Conservation (phyloP, 2,888 invertebrate genomes). For the Dastarcus helophoroides region DNA sequence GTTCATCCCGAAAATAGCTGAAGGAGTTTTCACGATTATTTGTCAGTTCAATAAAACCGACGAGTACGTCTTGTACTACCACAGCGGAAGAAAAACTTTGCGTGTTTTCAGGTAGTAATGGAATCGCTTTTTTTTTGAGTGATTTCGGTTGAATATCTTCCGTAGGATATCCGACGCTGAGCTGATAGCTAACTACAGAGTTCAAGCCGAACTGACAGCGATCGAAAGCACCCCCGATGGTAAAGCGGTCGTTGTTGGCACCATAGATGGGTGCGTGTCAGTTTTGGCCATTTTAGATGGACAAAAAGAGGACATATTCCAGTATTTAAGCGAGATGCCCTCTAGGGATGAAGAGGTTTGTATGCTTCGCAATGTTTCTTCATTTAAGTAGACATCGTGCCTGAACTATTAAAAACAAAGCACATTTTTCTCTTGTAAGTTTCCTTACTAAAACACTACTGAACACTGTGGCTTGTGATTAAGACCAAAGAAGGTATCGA, state of each 20-base stretch:
- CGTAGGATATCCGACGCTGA: conserved; percentile 73
- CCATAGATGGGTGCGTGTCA: conserved; percentile 87
- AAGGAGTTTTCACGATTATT: conserved; percentile 94
- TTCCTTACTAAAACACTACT: too few species aligned
- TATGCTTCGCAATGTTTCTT: too few species aligned
- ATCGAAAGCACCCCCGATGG: conserved; percentile 80
- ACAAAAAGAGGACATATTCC: conserved; percentile 49
- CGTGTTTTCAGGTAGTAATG: conserved; percentile 67
- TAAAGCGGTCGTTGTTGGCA: conserved; percentile 72
- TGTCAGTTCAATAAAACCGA: conserved; percentile 90
- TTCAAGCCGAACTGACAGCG: conserved; percentile 80
- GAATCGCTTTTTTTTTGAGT: background rate
- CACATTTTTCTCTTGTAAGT: too few species aligned
- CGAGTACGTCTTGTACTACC: conserved; percentile 93
- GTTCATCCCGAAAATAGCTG: conserved; percentile 87
- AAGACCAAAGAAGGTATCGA: too few species aligned
- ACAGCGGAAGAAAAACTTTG: conserved; percentile 88
- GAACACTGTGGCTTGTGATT: too few species aligned
- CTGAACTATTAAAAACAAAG: too few species aligned
- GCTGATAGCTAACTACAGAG: conserved; percentile 85
- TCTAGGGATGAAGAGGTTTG: conserved; percentile 57
- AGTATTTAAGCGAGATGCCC: conserved; percentile 54
- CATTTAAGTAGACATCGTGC: too few species aligned
- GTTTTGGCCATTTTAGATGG: conserved; percentile 70
- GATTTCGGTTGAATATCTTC: conserved; percentile 6